Evolutionary conservation across 1,140 invertebrate genomes (phyloP).

Genomic region (Macrobrachium rosenbergii): DNA sequence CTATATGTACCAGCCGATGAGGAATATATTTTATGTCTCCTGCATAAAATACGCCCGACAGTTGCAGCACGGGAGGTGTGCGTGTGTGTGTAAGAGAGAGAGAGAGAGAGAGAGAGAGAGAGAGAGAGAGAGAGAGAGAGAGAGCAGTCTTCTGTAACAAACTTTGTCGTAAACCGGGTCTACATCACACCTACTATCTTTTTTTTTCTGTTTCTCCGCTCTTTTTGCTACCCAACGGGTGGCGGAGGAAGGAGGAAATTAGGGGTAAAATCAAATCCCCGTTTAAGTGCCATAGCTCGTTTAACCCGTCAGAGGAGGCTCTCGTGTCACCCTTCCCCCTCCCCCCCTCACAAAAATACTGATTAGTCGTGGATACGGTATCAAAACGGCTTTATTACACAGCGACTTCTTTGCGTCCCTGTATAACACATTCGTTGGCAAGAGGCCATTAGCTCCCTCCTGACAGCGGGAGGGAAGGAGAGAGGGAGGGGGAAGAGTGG

Average conservation of each 20-base stretch:
- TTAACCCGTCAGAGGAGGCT: not conserved
- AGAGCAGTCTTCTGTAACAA: not conserved
- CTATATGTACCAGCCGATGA: constrained; percentile 59
- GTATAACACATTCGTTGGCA: too few relatives aligned
- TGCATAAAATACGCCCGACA: constrained; percentile 62
- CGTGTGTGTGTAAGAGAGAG: constrained; percentile 28
- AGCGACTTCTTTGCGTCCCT: too few relatives aligned
- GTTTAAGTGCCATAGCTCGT: not conserved
- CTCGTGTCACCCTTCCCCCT: not conserved
- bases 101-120: too few relatives aligned
- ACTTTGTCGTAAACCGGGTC: too few relatives aligned
- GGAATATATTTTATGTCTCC: constrained; percentile 57
- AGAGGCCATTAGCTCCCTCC: too few relatives aligned
- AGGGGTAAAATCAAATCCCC: constrained; percentile 7
- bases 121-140: not conserved
- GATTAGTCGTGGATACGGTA: too few relatives aligned
- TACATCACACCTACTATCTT: not conserved
- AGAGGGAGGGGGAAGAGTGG: not conserved
- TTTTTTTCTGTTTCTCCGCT: not conserved
- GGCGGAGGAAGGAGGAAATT: not conserved
- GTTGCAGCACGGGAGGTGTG: constrained; percentile 51
- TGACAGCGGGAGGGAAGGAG: not conserved
- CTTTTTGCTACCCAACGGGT: too few relatives aligned
- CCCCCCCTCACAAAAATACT: not conserved
- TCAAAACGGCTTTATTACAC: too few relatives aligned